Conservation (phyloP, 2,797 vertebrate genomes). For the Chelon labrosus region DNA sequence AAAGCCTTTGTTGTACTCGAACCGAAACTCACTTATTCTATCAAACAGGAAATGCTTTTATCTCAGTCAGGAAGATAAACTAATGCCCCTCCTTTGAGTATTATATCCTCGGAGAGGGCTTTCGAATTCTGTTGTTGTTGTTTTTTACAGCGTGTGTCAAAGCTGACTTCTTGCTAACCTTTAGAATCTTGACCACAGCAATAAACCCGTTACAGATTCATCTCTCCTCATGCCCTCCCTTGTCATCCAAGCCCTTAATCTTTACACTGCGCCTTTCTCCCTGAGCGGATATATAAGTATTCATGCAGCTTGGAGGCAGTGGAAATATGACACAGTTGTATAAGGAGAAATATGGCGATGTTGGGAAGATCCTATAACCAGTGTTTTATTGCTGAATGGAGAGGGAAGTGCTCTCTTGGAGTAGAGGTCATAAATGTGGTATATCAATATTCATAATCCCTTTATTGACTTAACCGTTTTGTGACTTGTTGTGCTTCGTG, state of each 20-base stretch:
- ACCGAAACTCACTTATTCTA: slow-evolving; percentile 57
- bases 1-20: slow-evolving; percentile 56
- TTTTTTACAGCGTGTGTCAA: slow-evolving; percentile 68
- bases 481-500: slow-evolving; percentile 62
- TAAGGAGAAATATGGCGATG: slow-evolving; percentile 79
- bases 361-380: slow-evolving; percentile 74
- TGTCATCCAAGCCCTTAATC: slow-evolving; percentile 80
- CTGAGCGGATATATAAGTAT: slow-evolving; percentile 70
- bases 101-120: slow-evolving; percentile 54
- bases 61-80: slow-evolving; percentile 65
- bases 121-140: slow-evolving; percentile 22
- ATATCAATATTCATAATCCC: slow-evolving; percentile 68
- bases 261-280: slow-evolving; percentile 71
- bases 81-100: slow-evolving; percentile 50
- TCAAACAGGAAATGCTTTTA: slow-evolving; percentile 73
- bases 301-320: slow-evolving; percentile 68
- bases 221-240: slow-evolving; percentile 69
- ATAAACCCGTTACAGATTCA: slow-evolving; percentile 80
- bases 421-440: slow-evolving; percentile 70
- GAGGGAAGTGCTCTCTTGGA: slow-evolving; percentile 58
- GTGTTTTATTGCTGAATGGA: slow-evolving; percentile 72
- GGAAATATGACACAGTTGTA: slow-evolving; percentile 78
- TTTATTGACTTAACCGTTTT: slow-evolving; percentile 76
- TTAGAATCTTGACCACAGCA: slow-evolving; percentile 78
- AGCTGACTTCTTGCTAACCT: slow-evolving; percentile 80